These are phyloP conservation scores for Rhinolophus sinicus DNA, from an alignment of 2,113 vertebrate species.

Conservation along the genomic window DNA sequence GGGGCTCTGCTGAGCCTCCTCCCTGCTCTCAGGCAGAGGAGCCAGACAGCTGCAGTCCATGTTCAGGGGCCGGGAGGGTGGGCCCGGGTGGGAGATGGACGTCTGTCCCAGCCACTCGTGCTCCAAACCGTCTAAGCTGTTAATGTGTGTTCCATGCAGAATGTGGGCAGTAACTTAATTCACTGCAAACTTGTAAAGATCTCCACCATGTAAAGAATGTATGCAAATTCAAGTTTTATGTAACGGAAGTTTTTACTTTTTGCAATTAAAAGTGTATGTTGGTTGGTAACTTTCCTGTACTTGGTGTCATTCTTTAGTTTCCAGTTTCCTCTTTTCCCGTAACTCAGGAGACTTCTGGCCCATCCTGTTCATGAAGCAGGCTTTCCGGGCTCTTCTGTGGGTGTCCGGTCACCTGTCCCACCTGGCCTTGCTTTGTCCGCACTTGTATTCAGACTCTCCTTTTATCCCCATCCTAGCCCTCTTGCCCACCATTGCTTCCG, in stretches of 20 bases:
- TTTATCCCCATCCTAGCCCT: background rate
- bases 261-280: conserved; percentile 79
- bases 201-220: conserved; percentile 80
- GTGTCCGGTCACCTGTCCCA: background rate
- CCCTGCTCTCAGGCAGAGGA: background rate
- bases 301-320: conserved; percentile 5
- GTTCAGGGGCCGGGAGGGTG: background rate
- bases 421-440: background rate
- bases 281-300: conserved; percentile 52
- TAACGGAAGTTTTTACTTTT: conserved; percentile 83
- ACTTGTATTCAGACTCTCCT: background rate
- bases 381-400: background rate
- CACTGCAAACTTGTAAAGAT: conserved; percentile 78
- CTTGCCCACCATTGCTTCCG: background rate
- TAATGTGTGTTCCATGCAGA: conserved; percentile 70
- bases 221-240: conserved; percentile 82
- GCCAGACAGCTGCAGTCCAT: background rate
- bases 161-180: conserved; percentile 73
- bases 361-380: background rate
- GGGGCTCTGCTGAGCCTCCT: conserved; percentile 58
- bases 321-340: background rate
- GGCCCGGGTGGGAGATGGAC: accelerated
- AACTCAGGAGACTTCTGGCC: background rate
- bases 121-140: conserved; percentile 35
- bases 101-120: conserved; percentile 46